Base-by-base conservation (phyloP, 2,888 invertebrate species). In the Danaus chrysippus region DNA sequence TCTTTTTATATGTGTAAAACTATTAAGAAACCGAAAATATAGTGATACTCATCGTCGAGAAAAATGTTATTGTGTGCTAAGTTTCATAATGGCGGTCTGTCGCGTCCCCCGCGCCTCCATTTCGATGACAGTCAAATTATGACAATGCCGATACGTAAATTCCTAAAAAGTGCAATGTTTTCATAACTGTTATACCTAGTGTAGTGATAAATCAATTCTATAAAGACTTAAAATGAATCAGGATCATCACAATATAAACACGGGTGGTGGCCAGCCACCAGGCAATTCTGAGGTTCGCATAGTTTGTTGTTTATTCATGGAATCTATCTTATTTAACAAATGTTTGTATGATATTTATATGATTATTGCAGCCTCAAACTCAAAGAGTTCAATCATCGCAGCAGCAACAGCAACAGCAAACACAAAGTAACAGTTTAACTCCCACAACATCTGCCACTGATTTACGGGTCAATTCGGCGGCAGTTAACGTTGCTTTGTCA, bases 401-500 rank as follows among this genome's bases (percentile, higher is more conserved):
- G 74, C 72, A 74, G 71, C 69, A 78, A 65, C 89, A 86, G 67
- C 85, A 85, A 71, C 87, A 85, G 74, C 72, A 75, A 72, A 70
- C 78, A 62, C 90, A 86, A 65, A 62, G 71, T 3, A 79, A 73
- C 68, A 84, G 77, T 71, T 73, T 87, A 68, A 83, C 91, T 63
- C 89, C 92, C 56, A 91, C 92, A 59, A 92, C 92, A 61, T 91
- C 93, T 66, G 93, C 93, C 56, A 93, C 93, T 9, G 93, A 93
- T 79, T 80, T 93, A 55, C 81, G 93, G 75, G 93, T 93, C 54
- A 93, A 93, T 77, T 93, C 93, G 0, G 93, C 93, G 56, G 93
- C 93, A 63, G 91, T 94, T 69, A 93, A 93, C 81, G 94, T 95
- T 76, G 94, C 95, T 77, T 92, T 94, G 87, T 93, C 94, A 79